Conservation (phyloP, 2,797 vertebrate species). For the Chaetodon trifasciatus region DNA sequence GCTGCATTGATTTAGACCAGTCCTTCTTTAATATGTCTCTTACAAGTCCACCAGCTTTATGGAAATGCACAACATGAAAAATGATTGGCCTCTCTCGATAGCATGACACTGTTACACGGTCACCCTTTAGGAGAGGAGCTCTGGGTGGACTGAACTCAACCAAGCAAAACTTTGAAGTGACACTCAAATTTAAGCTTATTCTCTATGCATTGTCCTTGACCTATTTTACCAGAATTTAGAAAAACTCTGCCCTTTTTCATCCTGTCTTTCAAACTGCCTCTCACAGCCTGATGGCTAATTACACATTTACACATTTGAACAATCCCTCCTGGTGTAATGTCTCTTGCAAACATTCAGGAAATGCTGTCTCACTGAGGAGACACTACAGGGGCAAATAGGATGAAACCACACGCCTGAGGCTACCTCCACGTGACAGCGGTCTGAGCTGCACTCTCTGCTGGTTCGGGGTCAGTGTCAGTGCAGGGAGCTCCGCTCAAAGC, state of each 20-base stretch:
- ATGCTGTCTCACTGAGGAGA: constrained; percentile 11
- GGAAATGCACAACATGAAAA: not conserved
- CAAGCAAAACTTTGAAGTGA: not conserved
- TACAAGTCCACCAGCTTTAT: not conserved
- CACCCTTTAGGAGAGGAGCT: not conserved
- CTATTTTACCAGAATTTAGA: not conserved
- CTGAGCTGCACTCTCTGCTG: constrained; percentile 25
- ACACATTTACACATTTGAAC: constrained; percentile 1
- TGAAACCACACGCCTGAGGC: constrained; percentile 35
- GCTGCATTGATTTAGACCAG: not conserved
- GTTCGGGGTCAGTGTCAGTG: constrained; percentile 2
- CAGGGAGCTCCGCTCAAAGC: constrained; percentile 17
- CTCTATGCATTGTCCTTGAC: not conserved
- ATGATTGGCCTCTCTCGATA: not conserved
- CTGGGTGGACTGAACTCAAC: not conserved
- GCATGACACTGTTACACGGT: not conserved
- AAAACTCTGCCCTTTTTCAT: not conserved
- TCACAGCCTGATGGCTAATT: not conserved
- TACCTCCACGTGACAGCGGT: constrained; percentile 15
- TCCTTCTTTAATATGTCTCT: not conserved
- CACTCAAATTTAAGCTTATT: not conserved
- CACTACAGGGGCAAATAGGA: constrained; percentile 29
- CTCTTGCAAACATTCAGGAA: not conserved
- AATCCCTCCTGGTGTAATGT: not conserved
- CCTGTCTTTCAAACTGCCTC: not conserved